A percentile compares a stretch with the other conserved stretches of the same genome.
Conservation (phyloP, 2,888 invertebrate species). For the Drosophila barbarae region DNA sequence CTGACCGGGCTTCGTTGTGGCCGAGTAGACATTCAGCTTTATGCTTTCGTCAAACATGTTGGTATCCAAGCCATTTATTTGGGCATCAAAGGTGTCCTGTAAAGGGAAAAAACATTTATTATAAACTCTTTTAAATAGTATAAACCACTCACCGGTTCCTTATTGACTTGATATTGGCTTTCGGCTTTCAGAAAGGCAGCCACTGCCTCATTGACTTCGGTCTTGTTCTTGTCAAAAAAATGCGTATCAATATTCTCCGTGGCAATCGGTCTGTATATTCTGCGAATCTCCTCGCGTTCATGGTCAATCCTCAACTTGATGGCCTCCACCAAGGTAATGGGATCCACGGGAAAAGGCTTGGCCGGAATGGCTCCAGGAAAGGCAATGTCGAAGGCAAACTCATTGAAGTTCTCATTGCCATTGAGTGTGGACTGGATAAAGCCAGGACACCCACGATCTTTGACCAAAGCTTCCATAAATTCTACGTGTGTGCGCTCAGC, state of each 20-base stretch:
- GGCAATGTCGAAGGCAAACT: conserved; percentile 48
- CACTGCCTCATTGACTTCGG: conserved; percentile 61
- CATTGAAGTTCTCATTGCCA: conserved; percentile 62
- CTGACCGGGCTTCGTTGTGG: conserved; percentile 44
- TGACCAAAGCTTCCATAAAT: conserved; percentile 54
- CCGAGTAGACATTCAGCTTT: conserved; percentile 47
- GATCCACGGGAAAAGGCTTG: conserved; percentile 51
- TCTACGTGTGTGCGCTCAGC: conserved; percentile 25
- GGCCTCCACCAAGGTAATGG: conserved; percentile 71
- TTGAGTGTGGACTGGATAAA: conserved; percentile 63
- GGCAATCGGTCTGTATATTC: not conserved
- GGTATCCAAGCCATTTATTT: conserved; percentile 44
- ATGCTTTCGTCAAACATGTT: conserved; percentile 54
- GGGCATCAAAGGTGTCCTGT: conserved; percentile 44
- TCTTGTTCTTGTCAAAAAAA: conserved; percentile 45
- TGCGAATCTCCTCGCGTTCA: conserved; percentile 52
- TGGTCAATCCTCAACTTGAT: conserved; percentile 61
- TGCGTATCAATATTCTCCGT: conserved; percentile 44
- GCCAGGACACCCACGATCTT: conserved; percentile 62
- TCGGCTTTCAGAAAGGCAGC: conserved; percentile 55
- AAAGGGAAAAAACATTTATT: no score
- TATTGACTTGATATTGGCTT: not conserved
- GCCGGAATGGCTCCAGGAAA: conserved; percentile 44
- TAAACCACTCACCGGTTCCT: conserved; percentile 33
- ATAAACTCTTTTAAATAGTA: no score